Evolutionary conservation across 2,888 invertebrate species (phyloP), one percentile per base, ranked within the genome.

Genomic region (Drosophila merina): DNA sequence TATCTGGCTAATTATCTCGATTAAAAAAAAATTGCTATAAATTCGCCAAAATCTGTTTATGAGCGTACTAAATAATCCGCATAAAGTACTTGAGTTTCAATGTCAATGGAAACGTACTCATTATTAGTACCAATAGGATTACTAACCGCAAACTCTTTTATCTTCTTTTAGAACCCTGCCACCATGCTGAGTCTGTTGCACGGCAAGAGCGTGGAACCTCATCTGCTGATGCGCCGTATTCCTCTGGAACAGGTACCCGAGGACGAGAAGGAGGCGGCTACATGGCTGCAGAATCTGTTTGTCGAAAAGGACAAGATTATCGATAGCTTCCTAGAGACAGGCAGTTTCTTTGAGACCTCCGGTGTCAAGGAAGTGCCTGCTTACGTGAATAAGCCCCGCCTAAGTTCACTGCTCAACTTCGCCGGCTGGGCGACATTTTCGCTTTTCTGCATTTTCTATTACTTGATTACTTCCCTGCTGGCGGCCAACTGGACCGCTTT

Each of bases 231-330:
- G 79, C 94, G 95, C 74, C 94, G 98, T 86, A 96, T 97, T 90
- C 96, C 96, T 0, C 92, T 98, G 47, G 95, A 96, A 49, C 93
- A 94, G 54, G 94, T 98, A 31, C 98, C 98, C 0, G 94, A 94
- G 48, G 94, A 94, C 56, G 93, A 92, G 26, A 94, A 94, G 73
- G 94, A 93, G 52, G 96, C 96, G 58, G 94, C 96, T 4, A 93
- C 94, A 66, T 98, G 97, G 96, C 92, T 99, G 67, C 95, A 97
- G 79, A 93, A 96, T 57, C 92, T 96, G 36, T 99, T 96, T 90
- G 94, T 95, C 75, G 93, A 94, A 81, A 98, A 97, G 93, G 97
- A 97, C 93, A 88, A 77, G 63, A 88, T 91, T 26, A 89, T 91
- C 49, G 91, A 92, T n/a, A 92, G 92, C 75, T 92, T 92, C 74